Conservation (phyloP, 2,888 invertebrate genomes). For the Drosophila meridionalis region DNA sequence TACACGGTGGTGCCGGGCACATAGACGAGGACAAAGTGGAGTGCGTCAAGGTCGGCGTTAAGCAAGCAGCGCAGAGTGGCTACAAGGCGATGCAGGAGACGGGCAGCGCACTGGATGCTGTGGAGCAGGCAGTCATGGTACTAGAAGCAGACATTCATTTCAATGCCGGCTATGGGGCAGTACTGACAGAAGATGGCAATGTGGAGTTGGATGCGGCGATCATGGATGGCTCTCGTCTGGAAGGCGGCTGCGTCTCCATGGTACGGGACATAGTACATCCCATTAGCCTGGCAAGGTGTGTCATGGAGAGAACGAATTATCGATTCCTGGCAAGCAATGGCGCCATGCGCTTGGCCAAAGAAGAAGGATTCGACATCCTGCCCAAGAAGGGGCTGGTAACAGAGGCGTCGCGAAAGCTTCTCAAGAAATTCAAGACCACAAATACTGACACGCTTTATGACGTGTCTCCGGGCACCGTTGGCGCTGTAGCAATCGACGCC, state of each 20-base stretch:
- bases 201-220: slow-evolving; percentile 95
- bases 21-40: slow-evolving; percentile 88
- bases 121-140: slow-evolving; percentile 90
- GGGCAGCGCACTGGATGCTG: slow-evolving; percentile 90
- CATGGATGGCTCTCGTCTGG: slow-evolving; percentile 90
- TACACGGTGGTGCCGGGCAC: slow-evolving; percentile 93
- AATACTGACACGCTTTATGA: not conserved
- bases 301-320: slow-evolving; percentile 91
- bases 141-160: slow-evolving; percentile 92
- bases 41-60: slow-evolving; percentile 88
- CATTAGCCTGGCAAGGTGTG: slow-evolving; percentile 90
- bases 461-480: slow-evolving; percentile 86
- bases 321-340: slow-evolving; percentile 90
- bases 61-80: slow-evolving; percentile 87
- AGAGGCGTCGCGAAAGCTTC: slow-evolving; percentile 87
- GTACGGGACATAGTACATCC: slow-evolving; percentile 91
- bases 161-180: slow-evolving; percentile 93
- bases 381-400: slow-evolving; percentile 89
- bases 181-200: slow-evolving; percentile 90
- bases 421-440: slow-evolving; percentile 85
- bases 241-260: slow-evolving; percentile 90
- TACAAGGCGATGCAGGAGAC: slow-evolving; percentile 86
- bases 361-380: slow-evolving; percentile 87
- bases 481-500: slow-evolving; percentile 91
- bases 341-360: slow-evolving; percentile 89